Percentiles rank a stretch among this genome's conserved stretches.
Conservation (phyloP, 2,888 invertebrate species). For the Drosophila formosana region DNA sequence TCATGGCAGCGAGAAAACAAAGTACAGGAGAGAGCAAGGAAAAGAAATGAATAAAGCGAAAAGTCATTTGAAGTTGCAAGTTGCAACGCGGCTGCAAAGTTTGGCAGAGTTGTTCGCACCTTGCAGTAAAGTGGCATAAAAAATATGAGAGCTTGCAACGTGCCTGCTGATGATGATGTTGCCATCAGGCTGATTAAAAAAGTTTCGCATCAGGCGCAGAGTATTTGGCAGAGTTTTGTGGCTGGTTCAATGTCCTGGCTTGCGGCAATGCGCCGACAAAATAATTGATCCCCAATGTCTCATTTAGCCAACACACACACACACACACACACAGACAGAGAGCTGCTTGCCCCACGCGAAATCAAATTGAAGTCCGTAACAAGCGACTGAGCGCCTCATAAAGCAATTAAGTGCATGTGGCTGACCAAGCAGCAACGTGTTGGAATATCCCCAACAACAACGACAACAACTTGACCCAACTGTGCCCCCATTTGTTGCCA, state of each 20-base stretch:
- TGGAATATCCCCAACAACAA: conserved; percentile 61
- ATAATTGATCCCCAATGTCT: conserved; percentile 81
- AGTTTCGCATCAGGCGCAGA: conserved; percentile 53
- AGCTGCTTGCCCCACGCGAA: conserved; percentile 45
- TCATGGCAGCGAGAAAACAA: conserved; percentile 49
- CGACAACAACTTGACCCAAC: conserved; percentile 40
- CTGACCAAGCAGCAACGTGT: conserved; percentile 81
- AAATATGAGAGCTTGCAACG: conserved; percentile 59
- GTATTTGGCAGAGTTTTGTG: not conserved
- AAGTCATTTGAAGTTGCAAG: conserved; percentile 69
- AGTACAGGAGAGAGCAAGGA: conserved; percentile 1
- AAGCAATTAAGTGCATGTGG: conserved; percentile 85
- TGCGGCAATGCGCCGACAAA: conserved; percentile 63
- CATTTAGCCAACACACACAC: conserved; percentile 48
- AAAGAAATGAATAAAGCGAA: conserved; percentile 38
- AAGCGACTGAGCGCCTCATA: conserved; percentile 83
- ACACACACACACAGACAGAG: conserved; percentile 5
- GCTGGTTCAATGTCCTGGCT: conserved; percentile 67
- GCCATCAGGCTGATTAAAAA: conserved; percentile 74
- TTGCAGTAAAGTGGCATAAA: conserved; percentile 68
- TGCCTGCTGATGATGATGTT: conserved; percentile 39
- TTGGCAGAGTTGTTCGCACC: conserved; percentile 56
- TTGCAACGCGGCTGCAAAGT: conserved; percentile 46
- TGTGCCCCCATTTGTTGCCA: conserved; percentile 14
- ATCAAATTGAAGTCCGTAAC: conserved; percentile 83